phyloP scores from a whole-genome alignment of 1,140 invertebrate genomes.

The Samia ricini region DNA sequence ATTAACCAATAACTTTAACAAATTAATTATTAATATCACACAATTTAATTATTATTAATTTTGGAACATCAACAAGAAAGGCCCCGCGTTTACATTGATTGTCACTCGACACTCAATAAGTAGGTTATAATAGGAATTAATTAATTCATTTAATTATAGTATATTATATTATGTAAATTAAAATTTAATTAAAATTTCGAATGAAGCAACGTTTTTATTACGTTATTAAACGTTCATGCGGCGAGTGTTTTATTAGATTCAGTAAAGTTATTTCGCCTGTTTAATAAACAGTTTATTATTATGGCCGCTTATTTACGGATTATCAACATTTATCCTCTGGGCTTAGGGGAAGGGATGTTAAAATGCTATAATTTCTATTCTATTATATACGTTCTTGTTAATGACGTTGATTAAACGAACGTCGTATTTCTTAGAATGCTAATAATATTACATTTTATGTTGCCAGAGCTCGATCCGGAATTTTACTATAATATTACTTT shows the following conservation, averaged over 20 bases:
- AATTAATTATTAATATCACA: background rate
- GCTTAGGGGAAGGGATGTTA: background rate
- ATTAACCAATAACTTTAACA: background rate
- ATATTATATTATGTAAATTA: background rate
- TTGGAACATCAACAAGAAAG: background rate
- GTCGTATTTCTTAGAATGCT: too few relatives aligned
- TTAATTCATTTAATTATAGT: background rate
- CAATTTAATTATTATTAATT: background rate
- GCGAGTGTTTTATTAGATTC: background rate
- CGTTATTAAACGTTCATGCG: background rate
- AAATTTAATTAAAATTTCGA: background rate
- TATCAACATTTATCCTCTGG: background rate
- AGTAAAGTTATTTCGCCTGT: background rate
- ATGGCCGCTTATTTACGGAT: background rate
- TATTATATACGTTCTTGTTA: background rate
- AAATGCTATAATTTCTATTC: background rate
- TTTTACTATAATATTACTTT: too few relatives aligned
- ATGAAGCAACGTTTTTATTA: background rate
- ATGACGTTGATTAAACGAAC: too few relatives aligned
- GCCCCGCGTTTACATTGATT: background rate
- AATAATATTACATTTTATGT: too few relatives aligned
- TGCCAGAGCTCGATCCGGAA: too few relatives aligned
- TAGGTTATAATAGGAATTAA: background rate
- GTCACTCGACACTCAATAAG: background rate
- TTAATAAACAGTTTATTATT: background rate